A percentile compares a stretch with the other conserved stretches of the same genome.
Evolutionary conservation across 2,113 vertebrate genomes (phyloP).

Genomic region (Tenebrosternarchus preto): DNA sequence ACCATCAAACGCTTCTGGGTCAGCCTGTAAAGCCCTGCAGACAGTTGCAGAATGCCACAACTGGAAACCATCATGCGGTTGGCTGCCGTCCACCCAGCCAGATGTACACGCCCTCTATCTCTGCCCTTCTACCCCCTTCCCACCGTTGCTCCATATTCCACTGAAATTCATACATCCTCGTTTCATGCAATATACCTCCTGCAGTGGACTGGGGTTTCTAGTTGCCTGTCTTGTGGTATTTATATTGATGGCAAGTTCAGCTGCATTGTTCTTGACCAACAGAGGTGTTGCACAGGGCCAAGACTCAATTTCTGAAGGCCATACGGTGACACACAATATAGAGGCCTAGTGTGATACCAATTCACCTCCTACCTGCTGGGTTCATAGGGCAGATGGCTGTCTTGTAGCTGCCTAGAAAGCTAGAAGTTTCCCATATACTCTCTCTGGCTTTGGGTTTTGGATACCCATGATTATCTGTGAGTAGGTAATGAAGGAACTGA

Average conservation of each 20-base stretch:
- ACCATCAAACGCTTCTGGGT: constrained; percentile 36
- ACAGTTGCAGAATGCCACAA: constrained; percentile 39
- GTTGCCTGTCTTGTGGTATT: neutral
- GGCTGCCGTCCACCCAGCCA: constrained; percentile 42
- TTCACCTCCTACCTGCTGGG: neutral
- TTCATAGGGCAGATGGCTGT: neutral
- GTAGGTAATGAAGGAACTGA: too few relatives aligned
- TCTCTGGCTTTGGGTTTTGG: neutral
- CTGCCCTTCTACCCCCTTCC: constrained; percentile 46
- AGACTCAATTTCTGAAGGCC: too few relatives aligned
- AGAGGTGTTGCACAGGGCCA: neutral
- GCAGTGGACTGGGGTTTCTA: too few relatives aligned
- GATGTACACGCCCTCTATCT: constrained; percentile 51
- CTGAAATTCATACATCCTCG: neutral
- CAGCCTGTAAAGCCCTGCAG: constrained; percentile 22
- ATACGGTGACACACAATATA: too few relatives aligned
- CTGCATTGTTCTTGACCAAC: neutral
- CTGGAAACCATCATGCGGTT: constrained; percentile 42
- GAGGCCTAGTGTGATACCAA: neutral
- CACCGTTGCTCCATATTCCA: constrained; percentile 7
- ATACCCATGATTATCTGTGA: too few relatives aligned
- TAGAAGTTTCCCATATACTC: neutral
- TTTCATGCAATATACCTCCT: neutral
- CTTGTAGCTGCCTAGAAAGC: neutral
- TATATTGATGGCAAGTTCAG: neutral